Percentiles rank a stretch among this genome's conserved stretches.
phyloP scores from a whole-genome alignment of 2,113 vertebrate genomes.

The Romanogobio albipinnatus region DNA sequence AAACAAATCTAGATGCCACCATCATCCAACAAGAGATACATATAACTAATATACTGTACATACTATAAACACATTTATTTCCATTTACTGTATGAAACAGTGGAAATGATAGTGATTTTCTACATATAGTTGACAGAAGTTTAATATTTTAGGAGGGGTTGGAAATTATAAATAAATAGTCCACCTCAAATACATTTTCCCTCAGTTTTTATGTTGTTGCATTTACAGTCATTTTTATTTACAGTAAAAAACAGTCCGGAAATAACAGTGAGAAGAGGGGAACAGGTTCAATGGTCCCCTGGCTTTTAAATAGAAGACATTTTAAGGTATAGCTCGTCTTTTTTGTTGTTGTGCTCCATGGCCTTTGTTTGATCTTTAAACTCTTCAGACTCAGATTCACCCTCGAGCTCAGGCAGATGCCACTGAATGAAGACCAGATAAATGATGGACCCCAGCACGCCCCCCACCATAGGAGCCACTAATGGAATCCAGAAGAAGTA shows the following conservation, averaged over 20 bases:
- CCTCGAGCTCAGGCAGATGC: slow-evolving; percentile 73
- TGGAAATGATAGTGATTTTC: background rate
- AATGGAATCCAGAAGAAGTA: slow-evolving; percentile 82
- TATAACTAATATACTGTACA: background rate
- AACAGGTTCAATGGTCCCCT: background rate
- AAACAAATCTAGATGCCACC: background rate
- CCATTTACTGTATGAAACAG: background rate
- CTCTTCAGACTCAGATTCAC: slow-evolving; percentile 1
- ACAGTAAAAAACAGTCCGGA: background rate
- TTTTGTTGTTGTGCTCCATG: background rate
- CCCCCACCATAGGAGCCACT: slow-evolving; percentile 72
- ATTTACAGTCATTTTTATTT: background rate
- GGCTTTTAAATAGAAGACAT: slow-evolving; percentile 47
- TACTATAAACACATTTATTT: background rate
- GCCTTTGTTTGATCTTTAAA: background rate
- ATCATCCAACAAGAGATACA: too few species aligned
- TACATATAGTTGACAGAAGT: background rate
- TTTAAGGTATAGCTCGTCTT: slow-evolving; percentile 57
- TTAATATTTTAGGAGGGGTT: background rate
- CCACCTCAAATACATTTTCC: background rate
- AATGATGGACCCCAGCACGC: slow-evolving; percentile 61
- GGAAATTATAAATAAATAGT: background rate
- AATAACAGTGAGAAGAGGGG: background rate
- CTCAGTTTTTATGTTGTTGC: background rate
- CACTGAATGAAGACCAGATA: slow-evolving; percentile 76